Conservation (phyloP, 1,140 invertebrate species). For the Aphis gossypii region DNA sequence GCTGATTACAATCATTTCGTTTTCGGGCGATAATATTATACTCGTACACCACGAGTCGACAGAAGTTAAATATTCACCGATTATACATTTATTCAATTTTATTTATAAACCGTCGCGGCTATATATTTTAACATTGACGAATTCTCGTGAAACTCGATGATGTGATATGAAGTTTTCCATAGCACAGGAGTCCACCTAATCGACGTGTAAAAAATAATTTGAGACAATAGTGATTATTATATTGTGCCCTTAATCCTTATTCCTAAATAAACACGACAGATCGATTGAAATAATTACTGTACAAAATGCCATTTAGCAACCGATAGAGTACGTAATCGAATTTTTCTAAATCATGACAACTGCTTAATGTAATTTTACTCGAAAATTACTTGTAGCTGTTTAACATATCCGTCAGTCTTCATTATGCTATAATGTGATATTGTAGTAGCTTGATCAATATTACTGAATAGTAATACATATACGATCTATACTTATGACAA, state of each 20-base stretch:
- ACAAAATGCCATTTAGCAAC: neutral
- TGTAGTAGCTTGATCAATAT: neutral
- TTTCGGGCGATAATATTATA: constrained; percentile 6
- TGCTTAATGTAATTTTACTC: neutral
- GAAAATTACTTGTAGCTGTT: neutral
- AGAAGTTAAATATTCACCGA: neutral
- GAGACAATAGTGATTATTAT: neutral
- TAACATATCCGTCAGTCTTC: neutral
- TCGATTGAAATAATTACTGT: neutral
- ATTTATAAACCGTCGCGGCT: neutral
- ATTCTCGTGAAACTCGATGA: neutral
- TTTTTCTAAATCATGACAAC: neutral
- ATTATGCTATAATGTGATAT: neutral
- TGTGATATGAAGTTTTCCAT: neutral
- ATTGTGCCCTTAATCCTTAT: neutral
- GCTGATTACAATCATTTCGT: neutral
- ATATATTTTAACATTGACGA: neutral
- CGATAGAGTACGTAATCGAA: neutral
- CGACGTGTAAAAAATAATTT: neutral
- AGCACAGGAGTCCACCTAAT: neutral
- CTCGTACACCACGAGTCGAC: neutral
- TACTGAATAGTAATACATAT: neutral
- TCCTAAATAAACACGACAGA: neutral
- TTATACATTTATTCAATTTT: neutral
- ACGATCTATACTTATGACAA: neutral